Evolutionary conservation across 2,888 invertebrate genomes (phyloP), one percentile per base, ranked within the genome.

Genomic region (Calliphora vomitoria): DNA sequence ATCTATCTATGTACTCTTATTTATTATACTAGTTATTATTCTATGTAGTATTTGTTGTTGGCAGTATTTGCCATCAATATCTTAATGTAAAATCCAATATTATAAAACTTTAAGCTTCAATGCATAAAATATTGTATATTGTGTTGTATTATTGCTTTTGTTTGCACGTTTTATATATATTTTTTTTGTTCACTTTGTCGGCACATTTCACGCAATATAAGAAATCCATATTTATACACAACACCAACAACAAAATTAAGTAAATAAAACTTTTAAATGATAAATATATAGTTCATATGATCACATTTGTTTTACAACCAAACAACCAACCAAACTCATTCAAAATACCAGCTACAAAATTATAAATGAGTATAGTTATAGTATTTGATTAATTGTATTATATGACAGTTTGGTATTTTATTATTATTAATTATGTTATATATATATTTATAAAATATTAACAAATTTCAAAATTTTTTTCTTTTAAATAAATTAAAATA

Each of bases 131-230:
- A 80, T 62, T 68, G 88, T 90, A 44, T 66, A 25, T 66, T 38
- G 64, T 69, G 35, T n/a, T 25, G 25, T 25, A 25, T 25, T 25
- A 25, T 25, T 25, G 25, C 25, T n/a, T 35, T 41, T 90, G 87
- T 90, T 90, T 90, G 87, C 88, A 89, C 89, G 86, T 87, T 90
- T 66, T 53, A 31, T 68, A 11, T 64, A 50, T 78, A 41, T 62
- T n/a, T 55, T 31, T 47, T 20, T 50, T 60, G 15, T 64, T 80
- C 64, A 80, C 90, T 91, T 91, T 91, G 91, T 91, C 91, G 91
- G 91, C 90, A 88, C 41, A 44, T 55, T 80, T 82, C 35, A 76
- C 3, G 60, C 20, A 76, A 71, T 68, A 66, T n/a, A 85, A 68
- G 79, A 79, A 81, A 85, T 85, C 80, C 71, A 82, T 72, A 83